These are phyloP conservation scores for Drosophila melanogaster DNA, from an alignment of 1,140 invertebrate species.

Conservation along the genomic window DNA sequence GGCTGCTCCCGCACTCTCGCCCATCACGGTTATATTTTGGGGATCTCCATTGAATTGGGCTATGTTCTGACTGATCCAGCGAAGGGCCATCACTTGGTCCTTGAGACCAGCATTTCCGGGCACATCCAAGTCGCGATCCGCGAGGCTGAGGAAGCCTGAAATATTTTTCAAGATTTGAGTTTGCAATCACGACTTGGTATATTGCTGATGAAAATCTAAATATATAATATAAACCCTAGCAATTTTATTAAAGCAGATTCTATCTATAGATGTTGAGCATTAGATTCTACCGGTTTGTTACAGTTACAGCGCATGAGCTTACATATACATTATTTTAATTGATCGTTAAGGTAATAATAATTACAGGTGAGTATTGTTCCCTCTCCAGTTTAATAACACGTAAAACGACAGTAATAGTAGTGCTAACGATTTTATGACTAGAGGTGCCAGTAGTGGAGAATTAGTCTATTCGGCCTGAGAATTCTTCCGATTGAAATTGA, in stretches of 20 bases:
- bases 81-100: constrained; percentile 84
- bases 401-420: constrained; percentile 1
- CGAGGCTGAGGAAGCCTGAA: constrained; percentile 73
- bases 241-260: neutral
- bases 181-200: too few species aligned
- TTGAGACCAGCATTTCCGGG: constrained; percentile 84
- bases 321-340: neutral
- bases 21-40: constrained; percentile 77
- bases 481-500: constrained; percentile 8
- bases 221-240: neutral
- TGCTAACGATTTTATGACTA: constrained; percentile 1
- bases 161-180: neutral
- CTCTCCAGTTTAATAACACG: constrained; percentile 1
- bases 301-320: neutral
- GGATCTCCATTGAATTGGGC: constrained; percentile 78
- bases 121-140: constrained; percentile 75
- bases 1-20: constrained; percentile 79
- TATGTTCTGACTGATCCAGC: constrained; percentile 84
- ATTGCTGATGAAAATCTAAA: too few species aligned
- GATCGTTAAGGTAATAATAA: neutral
- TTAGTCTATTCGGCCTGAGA: constrained; percentile 5
- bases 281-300: neutral
- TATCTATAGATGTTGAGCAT: neutral
- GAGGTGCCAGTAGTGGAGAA: constrained; percentile 4
- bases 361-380: neutral